These are phyloP conservation scores for Agrotis segetum DNA, from an alignment of 2,888 invertebrate species.

Conservation along the genomic window DNA sequence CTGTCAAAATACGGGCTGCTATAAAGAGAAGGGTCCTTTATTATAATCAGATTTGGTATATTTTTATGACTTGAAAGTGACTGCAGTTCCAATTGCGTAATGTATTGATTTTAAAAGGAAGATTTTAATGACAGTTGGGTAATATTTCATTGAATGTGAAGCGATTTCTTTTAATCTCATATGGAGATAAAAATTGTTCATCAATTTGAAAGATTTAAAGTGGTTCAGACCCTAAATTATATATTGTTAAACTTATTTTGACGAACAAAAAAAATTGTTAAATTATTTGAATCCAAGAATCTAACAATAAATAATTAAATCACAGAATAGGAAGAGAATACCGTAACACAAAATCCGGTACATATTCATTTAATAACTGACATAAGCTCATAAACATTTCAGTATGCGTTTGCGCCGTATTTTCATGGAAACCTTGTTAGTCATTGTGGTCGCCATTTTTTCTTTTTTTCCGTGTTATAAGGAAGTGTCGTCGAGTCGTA, in stretches of 20 bases:
- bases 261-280: no score
- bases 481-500: slow-evolving; percentile 74
- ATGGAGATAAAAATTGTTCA: slow-evolving; percentile 19
- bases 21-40: slow-evolving; percentile 75
- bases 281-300: no score
- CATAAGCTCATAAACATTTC: slow-evolving; percentile 51
- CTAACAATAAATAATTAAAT: background rate
- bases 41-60: slow-evolving; percentile 65
- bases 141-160: slow-evolving; percentile 40
- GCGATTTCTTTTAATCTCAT: slow-evolving; percentile 32
- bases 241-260: no score
- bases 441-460: slow-evolving; percentile 74
- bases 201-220: slow-evolving; percentile 17
- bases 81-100: slow-evolving; percentile 78
- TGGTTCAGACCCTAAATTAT: background rate
- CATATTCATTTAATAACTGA: slow-evolving; percentile 25
- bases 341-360: slow-evolving; percentile 5
- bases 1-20: slow-evolving; percentile 20
- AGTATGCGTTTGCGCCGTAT: slow-evolving; percentile 60
- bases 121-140: slow-evolving; percentile 73
- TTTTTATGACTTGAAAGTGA: slow-evolving; percentile 87
- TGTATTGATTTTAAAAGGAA: slow-evolving; percentile 73
- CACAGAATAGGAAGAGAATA: slow-evolving; percentile 11
- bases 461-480: slow-evolving; percentile 75
- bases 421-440: slow-evolving; percentile 77